phyloP scores from a whole-genome alignment of 2,888 invertebrate species.

The Melikaiella ostensackeni region DNA sequence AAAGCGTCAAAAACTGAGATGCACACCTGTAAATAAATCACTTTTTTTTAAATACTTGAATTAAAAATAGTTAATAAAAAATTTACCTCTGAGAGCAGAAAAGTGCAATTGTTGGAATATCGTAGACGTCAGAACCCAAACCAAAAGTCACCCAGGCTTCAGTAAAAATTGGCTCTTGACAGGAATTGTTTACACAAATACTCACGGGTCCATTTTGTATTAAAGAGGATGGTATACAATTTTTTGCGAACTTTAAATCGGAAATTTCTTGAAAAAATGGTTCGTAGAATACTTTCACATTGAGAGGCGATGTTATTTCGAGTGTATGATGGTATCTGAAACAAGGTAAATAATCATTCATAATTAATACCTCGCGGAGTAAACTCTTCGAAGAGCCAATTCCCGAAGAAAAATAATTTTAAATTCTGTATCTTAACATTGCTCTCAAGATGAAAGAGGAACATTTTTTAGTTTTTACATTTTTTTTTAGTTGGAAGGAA shows the following conservation, averaged over 20 bases:
- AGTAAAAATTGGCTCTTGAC: slow-evolving; percentile 70
- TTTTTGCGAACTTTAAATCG: slow-evolving; percentile 49
- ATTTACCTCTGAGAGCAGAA: slow-evolving; percentile 68
- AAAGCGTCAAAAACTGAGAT: slow-evolving; percentile 58
- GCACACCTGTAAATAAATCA: slow-evolving; percentile 65
- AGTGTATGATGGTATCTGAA: slow-evolving; percentile 64
- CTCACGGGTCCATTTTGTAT: slow-evolving; percentile 68
- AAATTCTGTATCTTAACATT: no score
- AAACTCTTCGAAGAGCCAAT: no score
- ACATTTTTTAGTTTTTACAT: no score
- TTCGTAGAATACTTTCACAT: slow-evolving; percentile 49
- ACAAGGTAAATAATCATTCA: neutral
- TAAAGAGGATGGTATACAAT: slow-evolving; percentile 61
- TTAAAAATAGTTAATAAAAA: no score
- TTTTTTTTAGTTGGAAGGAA: no score
- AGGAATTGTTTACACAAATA: slow-evolving; percentile 65
- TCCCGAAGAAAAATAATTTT: no score
- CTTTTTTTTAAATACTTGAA: no score
- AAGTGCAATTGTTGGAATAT: slow-evolving; percentile 63
- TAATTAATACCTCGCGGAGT: no score
- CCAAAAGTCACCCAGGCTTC: slow-evolving; percentile 70
- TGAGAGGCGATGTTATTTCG: slow-evolving; percentile 54
- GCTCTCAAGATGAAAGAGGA: no score
- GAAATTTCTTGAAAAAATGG: slow-evolving; percentile 32
- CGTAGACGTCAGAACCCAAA: slow-evolving; percentile 52